These are phyloP conservation scores for Eupithecia dodoneata DNA, from an alignment of 2,888 invertebrate genomes.

Conservation along the genomic window DNA sequence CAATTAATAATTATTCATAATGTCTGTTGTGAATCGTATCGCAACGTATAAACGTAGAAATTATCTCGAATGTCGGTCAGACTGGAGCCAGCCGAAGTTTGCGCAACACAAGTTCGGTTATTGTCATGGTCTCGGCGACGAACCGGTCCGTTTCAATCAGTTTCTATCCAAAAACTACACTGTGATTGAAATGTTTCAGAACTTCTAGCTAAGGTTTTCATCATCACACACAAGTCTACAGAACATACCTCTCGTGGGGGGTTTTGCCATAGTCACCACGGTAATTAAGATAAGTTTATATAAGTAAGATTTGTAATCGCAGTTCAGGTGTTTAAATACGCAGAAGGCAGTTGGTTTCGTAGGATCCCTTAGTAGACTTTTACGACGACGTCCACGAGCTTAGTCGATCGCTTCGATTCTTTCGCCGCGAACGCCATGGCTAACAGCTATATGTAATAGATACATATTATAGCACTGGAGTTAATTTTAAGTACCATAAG, in stretches of 20 bases:
- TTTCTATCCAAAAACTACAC: background rate
- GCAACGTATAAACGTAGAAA: background rate
- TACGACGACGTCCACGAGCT: too few relatives aligned
- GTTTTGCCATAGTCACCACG: too few relatives aligned
- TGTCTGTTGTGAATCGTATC: constrained; percentile 19
- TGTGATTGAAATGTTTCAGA: background rate
- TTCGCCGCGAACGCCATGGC: too few relatives aligned
- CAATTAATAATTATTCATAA: background rate
- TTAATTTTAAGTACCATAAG: too few relatives aligned
- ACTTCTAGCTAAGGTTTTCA: background rate
- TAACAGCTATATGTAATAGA: too few relatives aligned
- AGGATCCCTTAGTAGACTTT: too few relatives aligned
- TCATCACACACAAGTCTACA: background rate
- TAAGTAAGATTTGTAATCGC: too few relatives aligned
- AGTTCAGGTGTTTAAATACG: too few relatives aligned
- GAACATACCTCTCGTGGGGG: background rate
- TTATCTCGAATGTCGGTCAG: constrained; percentile 31
- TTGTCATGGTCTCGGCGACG: constrained; percentile 27
- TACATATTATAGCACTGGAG: too few relatives aligned
- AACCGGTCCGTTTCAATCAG: constrained; percentile 4
- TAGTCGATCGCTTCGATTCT: too few relatives aligned
- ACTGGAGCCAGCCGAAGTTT: constrained; percentile 31
- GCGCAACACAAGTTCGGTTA: constrained; percentile 38
- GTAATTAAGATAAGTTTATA: too few relatives aligned
- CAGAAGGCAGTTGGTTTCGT: too few relatives aligned